Percentiles rank a stretch among this genome's conserved stretches.
These are phyloP conservation scores for Hirudinaria manillensis DNA, from an alignment of 2,888 invertebrate species.

Conservation along the genomic window DNA sequence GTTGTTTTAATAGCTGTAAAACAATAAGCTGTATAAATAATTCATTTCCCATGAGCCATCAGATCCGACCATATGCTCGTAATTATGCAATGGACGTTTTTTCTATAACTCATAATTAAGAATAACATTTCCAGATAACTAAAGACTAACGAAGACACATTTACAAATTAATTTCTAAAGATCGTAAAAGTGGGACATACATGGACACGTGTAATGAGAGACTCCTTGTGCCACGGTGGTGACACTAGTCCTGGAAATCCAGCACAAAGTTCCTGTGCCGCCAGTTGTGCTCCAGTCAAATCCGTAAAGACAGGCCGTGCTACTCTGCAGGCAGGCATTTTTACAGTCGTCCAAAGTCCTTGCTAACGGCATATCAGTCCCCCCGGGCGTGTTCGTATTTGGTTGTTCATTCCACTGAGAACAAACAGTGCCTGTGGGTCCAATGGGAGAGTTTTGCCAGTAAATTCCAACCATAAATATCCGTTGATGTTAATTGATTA, in stretches of 20 bases:
- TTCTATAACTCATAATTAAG: too few relatives aligned
- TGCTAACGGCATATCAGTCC: background rate
- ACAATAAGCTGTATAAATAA: too few relatives aligned
- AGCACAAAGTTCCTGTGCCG: background rate
- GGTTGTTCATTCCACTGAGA: background rate
- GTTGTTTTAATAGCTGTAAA: too few relatives aligned
- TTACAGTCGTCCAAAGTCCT: constrained; percentile 4
- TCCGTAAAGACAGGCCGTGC: background rate
- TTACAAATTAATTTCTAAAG: too few relatives aligned
- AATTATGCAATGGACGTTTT: too few relatives aligned
- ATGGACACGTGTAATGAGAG: constrained; percentile 15
- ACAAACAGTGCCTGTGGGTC: background rate
- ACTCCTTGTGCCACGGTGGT: background rate
- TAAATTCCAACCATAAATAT: too few relatives aligned
- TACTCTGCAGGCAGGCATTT: background rate
- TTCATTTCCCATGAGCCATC: too few relatives aligned
- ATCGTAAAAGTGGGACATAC: background rate
- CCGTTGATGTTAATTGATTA: too few relatives aligned
- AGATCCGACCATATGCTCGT: too few relatives aligned
- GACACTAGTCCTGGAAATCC: background rate
- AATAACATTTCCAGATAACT: too few relatives aligned
- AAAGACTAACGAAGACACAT: too few relatives aligned
- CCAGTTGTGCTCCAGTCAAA: constrained; percentile 17
- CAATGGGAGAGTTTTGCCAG: too few relatives aligned
- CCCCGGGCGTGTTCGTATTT: constrained; percentile 1